Evolutionary conservation across 2,797 vertebrate species (phyloP).

Genomic region (Masticophis lateralis): DNA sequence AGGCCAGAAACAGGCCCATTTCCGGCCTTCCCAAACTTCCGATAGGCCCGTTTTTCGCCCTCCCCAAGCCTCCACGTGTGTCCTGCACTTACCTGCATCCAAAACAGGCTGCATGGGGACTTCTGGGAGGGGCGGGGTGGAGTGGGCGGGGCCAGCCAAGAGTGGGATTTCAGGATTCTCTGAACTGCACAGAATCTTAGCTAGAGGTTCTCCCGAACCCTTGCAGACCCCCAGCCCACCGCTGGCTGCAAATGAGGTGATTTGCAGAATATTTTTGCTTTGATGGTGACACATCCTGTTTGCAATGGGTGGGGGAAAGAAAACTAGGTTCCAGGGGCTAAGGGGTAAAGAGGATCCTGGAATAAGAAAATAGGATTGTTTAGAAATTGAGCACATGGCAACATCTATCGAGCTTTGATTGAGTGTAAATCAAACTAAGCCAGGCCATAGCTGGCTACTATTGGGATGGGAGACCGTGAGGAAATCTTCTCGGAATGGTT

Average conservation of each 20-base stretch:
- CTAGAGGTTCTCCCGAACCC: no score
- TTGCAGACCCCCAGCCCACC: no score
- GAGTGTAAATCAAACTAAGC: neutral
- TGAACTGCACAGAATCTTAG: no score
- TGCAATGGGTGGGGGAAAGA: neutral
- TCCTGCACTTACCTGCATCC: no score
- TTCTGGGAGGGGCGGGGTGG: no score
- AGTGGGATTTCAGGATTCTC: no score
- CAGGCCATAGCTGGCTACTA: neutral
- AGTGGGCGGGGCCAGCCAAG: no score
- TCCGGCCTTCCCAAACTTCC: no score
- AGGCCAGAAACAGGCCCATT: no score
- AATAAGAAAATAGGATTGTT: neutral
- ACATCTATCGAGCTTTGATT: neutral
- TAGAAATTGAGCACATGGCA: neutral
- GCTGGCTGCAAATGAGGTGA: neutral
- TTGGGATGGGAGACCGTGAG: neutral
- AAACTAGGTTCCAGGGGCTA: neutral
- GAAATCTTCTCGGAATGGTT: neutral
- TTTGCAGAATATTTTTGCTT: neutral
- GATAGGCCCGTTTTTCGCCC: no score
- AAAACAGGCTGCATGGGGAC: no score
- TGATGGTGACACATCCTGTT: neutral
- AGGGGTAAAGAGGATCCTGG: neutral
- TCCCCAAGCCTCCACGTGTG: accelerated